Evolutionary conservation across 2,797 vertebrate species (phyloP), one percentile per base, ranked within the genome.

Genomic region (Arrhamphus sclerolepis): DNA sequence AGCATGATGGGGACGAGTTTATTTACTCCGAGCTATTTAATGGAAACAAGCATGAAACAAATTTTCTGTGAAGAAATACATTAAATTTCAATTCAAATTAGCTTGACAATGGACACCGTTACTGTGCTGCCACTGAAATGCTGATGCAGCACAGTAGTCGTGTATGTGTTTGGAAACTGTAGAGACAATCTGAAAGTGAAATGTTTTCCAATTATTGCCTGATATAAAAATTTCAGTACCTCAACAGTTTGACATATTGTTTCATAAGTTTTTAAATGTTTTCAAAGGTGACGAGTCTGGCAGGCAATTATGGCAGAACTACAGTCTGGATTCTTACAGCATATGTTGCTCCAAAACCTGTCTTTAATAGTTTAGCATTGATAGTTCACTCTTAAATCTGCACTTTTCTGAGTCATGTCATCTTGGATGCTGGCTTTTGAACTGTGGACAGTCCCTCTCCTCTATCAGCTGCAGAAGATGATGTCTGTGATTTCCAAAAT

Each of bases 171-270:
- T 31, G 24, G 13, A 44, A 38, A 31, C 34, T 14, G 18, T 34
- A 21, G 47, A 8, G 13, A 22, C n/a, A 31, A 16, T 21, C 5
- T 46, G 42, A 21, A 46, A 26, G 14, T 24, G 20, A 47, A 58
- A 58, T 22, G 20, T 46, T 57, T 46, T 34, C 43, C 22, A 14
- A 46, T 46, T 38, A 29, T 6, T 44, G 18, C 11, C 16, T 46
- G 18, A 56, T 56, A 24, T 26, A 46, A 17, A n/a, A 20, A 8
- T 18, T 38, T 47, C 21, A 39, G 44, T 10, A 19, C 18, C 48
- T 18, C 5, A 19, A 31, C 28, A 50, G 26, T 31, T 13, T 18
- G 28, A 14, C 38, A 22, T 16, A 22, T 39, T 8, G 16, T 21
- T 39, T 52, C 31, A 17, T 20, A 52, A 38, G 49, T 6, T 19